Evolutionary conservation across 1,140 invertebrate genomes (phyloP).

Genomic region (Lasaia peninsularis): DNA sequence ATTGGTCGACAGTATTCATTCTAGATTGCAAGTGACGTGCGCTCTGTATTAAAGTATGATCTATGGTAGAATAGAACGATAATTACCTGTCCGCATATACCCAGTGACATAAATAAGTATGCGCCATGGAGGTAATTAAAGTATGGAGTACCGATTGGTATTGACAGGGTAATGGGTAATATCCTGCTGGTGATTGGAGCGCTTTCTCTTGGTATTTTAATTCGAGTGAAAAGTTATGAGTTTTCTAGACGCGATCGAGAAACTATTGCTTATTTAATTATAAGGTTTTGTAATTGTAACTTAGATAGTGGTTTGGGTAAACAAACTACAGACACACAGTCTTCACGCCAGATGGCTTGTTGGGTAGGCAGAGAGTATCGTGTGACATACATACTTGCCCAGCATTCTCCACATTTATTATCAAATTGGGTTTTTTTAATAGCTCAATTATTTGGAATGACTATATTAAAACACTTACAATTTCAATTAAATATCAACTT

Average conservation of each 20-base stretch:
- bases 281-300: neutral
- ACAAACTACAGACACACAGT: too few species aligned
- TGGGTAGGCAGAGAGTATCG: too few species aligned
- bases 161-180: constrained; percentile 37
- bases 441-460: too few species aligned
- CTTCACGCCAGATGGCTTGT: too few species aligned
- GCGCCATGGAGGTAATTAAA: constrained; percentile 30
- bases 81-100: constrained; percentile 38
- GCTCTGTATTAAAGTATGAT: neutral
- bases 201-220: constrained; percentile 37
- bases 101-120: constrained; percentile 37
- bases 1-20: neutral
- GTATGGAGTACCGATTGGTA: constrained; percentile 31
- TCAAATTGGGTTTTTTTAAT: too few species aligned
- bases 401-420: too few species aligned
- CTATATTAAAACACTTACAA: too few species aligned
- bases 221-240: constrained; percentile 28
- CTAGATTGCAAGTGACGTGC: neutral
- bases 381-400: too few species aligned
- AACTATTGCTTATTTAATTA: constrained; percentile 9
- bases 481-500: too few species aligned
- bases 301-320: neutral
- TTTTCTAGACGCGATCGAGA: constrained; percentile 13
- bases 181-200: constrained; percentile 34
- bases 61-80: constrained; percentile 23